Conservation (phyloP, 2,113 vertebrate species). For the Oryzias javanicus region DNA sequence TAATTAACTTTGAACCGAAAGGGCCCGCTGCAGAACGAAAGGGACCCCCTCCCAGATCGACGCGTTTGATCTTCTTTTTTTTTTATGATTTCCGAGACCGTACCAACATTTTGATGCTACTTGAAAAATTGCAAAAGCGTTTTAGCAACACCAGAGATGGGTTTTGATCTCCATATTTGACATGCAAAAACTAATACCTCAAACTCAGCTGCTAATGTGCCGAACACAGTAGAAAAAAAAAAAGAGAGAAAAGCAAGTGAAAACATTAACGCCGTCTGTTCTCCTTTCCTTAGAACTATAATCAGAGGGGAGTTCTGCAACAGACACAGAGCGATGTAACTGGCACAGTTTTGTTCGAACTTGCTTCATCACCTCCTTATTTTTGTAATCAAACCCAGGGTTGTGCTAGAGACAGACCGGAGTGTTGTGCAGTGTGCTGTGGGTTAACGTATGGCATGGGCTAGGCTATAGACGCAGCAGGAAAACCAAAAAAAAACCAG, state of each 20-base stretch:
- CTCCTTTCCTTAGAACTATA: constrained; percentile 62
- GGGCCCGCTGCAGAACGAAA: constrained; percentile 77
- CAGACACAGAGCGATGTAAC: constrained; percentile 52
- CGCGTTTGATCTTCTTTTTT: constrained; percentile 39
- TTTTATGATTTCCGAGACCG: constrained; percentile 52
- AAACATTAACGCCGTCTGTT: constrained; percentile 44
- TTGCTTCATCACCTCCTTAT: constrained; percentile 75
- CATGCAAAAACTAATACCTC: constrained; percentile 97
- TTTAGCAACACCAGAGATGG: constrained; percentile 86
- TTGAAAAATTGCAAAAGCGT: constrained; percentile 61
- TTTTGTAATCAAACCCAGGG: constrained; percentile 70
- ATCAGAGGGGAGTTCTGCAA: constrained; percentile 69
- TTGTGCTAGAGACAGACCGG: constrained; percentile 54
- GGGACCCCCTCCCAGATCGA: constrained; percentile 76
- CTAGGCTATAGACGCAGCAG: constrained; percentile 25
- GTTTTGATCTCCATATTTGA: constrained; percentile 94
- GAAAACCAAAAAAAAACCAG: constrained; percentile 33
- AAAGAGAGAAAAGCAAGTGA: constrained; percentile 36
- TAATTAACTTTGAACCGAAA: constrained; percentile 73
- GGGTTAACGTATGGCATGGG: constrained; percentile 59
- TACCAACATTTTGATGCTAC: constrained; percentile 68
- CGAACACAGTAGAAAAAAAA: constrained; percentile 55
- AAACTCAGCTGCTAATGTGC: constrained; percentile 85
- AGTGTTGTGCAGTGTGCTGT: constrained; percentile 54
- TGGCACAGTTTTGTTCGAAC: constrained; percentile 72